Evolutionary conservation across 2,797 vertebrate species (phyloP), one percentile per base, ranked within the genome.

Genomic region (Acanthurus leucopareius): DNA sequence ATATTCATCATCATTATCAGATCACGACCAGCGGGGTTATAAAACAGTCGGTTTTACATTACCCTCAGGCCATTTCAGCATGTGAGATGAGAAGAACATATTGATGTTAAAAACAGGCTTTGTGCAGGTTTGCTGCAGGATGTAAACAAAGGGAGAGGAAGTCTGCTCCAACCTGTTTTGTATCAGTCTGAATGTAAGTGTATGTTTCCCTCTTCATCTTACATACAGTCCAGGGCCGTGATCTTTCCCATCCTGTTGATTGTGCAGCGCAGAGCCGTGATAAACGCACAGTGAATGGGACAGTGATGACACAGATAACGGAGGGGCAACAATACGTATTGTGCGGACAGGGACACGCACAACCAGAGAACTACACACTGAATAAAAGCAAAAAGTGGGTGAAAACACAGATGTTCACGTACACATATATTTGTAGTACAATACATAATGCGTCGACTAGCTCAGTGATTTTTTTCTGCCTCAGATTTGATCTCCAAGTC

Each of bases 221-320:
- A 56, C 56, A 66, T 19, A 54, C 0, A 6, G 16, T 47, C n/a
- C 17, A 65, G 75, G 69, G 66, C 58, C 9, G 10, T 25, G 49
- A 40, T 59, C 40, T 40, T 38, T 76, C 70, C 74, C 71, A 72
- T 81, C 44, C 59, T 68, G 57, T 56, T 71, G 11, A 66, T 79
- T 86, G 82, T 47, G 20, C 14, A 51, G 57, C 7, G 17, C n/a
- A 54, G 9, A 22, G 19, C 59, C 10, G 22, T 52, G 42, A 59
- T 78, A 56, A 66, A 83, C 64, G 68, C 49, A 61, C 45, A 10
- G 54, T 72, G 73, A 83, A 83, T 47, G 38, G 45, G 53, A 69
- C 7, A 52, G 10, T 44, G 59, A 65, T 61, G 44, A 74, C 54
- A 80, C 42, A 57, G 49, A 77, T 60, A 71, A 80, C 17, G 20